Evolutionary conservation across 2,888 invertebrate genomes (phyloP), one percentile per base, ranked within the genome.

Genomic region (Anaspis maculata): DNA sequence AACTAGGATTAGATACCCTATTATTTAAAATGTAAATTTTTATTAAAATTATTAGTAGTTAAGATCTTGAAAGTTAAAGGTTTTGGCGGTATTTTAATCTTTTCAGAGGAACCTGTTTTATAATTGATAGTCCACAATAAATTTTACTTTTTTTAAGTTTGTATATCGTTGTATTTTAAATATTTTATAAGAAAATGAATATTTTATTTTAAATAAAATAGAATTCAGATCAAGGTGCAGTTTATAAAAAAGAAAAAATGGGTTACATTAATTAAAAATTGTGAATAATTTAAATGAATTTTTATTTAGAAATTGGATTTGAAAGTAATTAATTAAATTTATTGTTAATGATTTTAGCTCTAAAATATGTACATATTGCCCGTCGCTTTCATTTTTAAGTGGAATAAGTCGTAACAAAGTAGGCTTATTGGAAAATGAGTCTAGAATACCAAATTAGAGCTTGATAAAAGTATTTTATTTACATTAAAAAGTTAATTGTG

Each of bases 321-420:
- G 30, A 30, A 13, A 30, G 30, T 30, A 30, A 30, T 30, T 22
- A 16, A 12, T 21, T 30, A 24, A 16, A 21, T 30, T 12, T 30
- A 10, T 12, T 10, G 9, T 13, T 14, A 12, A 21, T 30, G 30
- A 30, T 30, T 67, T 7, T 19, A n/a, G 72, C 71, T 66, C 73
- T 78, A 69, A 72, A 71, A 71, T 76, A 77, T 77, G 79, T 71
- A 81, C 80, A 81, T 72, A 83, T 79, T 75, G 80, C 80, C 81
- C 80, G 79, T 81, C 79, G 69, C 76, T 79, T 76, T 78, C 75
- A 69, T 69, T 51, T n/a, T 44, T 71, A 76, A 53, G 66, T 74
- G 74, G 68, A 76, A 80, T 76, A 82, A 81, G 81, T 81, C 81
- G 81, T 81, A 82, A 81, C 80, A 82, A 72, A 80, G 80, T 80